Base-by-base conservation (phyloP, 2,888 invertebrate genomes). In the Stenurella melanura region DNA sequence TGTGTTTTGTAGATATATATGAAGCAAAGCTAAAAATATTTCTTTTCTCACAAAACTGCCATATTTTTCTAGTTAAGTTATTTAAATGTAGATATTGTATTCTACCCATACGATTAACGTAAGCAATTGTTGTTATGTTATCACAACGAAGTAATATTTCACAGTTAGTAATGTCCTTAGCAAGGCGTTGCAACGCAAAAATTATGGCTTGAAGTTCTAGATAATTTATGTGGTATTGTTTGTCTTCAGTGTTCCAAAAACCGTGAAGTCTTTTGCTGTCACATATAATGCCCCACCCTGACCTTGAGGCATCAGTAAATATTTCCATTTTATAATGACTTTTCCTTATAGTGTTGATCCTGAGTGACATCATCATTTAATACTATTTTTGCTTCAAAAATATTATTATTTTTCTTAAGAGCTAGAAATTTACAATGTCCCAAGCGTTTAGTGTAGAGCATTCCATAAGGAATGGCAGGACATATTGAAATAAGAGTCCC, bases 21-120 rank as follows among this genome's bases (percentile, higher is more conserved):
- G 60, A 18, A 60, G 60, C 60, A 60, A 60, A 60, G 5, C 26
- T 61, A 21, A n/a, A 61, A 30, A 61, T 61, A 61, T 61, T 61
- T 21, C 21, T 61, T n/a, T 6, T 12, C 18, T 61, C 26, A 26
- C 61, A 21, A 9, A 18, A 61, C 30, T 18, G 18, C 19, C 61
- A 61, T 61, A 61, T 19, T n/a, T 61, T 30, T 9, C 21, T 26
- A 2, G 61, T 61, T 19, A 17, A 30, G 61, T 61, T 61, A 30
- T 61, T 61, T 30, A 61, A 30, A 17, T 21, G 15, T 15, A 26
- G 21, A 21, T 18, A 61, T 21, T 61, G 61, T 18, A 61, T 61
- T 26, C 61, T n/a, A 30, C 61, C 61, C 17, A 61, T 18, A n/a
- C 26, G 61, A 30, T 61, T 61, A 19, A 61, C 1, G 7, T 30